A percentile compares a stretch with the other conserved stretches of the same genome.
These are phyloP conservation scores for Eupithecia tripunctaria DNA, from an alignment of 2,888 invertebrate genomes.

Conservation along the genomic window DNA sequence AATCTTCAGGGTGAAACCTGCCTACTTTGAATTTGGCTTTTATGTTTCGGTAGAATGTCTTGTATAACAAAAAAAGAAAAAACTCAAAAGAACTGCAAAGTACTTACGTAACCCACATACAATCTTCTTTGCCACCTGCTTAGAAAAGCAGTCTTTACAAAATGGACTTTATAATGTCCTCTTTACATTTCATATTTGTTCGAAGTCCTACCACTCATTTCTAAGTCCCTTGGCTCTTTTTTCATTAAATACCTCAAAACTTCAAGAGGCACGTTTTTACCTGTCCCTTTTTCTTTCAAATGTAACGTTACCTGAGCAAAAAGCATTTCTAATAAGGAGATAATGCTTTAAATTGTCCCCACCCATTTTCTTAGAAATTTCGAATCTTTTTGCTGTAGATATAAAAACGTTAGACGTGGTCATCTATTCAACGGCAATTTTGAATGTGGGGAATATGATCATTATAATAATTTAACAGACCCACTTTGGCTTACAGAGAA, in stretches of 20 bases:
- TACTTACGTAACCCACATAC: background rate
- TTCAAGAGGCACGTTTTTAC: slow-evolving; percentile 42
- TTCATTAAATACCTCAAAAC: slow-evolving; percentile 40
- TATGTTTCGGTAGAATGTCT: background rate
- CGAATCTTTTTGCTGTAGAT: background rate
- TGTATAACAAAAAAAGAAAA: slow-evolving; percentile 16
- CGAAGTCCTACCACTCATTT: slow-evolving; percentile 23
- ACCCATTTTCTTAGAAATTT: background rate
- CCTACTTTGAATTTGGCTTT: background rate
- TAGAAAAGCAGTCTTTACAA: slow-evolving; percentile 12
- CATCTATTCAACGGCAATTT: slow-evolving; percentile 2
- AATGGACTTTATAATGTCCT: slow-evolving; percentile 17
- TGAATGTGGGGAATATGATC: background rate
- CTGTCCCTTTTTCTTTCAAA: slow-evolving; percentile 39
- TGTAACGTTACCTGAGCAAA: slow-evolving; percentile 36
- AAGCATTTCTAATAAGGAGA: slow-evolving; percentile 35
- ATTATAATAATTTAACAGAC: slow-evolving; percentile 1
- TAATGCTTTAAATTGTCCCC: slow-evolving; percentile 27
- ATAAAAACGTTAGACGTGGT: slow-evolving; percentile 7
- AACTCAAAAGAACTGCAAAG: slow-evolving; percentile 13
- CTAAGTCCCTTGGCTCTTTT: slow-evolving; percentile 20
- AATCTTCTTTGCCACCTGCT: slow-evolving; percentile 31
- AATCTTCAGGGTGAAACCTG: too few species aligned
- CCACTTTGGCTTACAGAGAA: background rate
- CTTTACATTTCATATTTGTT: slow-evolving; percentile 30